Conservation (phyloP, 2,797 vertebrate species). For the Pteropus rufus region DNA sequence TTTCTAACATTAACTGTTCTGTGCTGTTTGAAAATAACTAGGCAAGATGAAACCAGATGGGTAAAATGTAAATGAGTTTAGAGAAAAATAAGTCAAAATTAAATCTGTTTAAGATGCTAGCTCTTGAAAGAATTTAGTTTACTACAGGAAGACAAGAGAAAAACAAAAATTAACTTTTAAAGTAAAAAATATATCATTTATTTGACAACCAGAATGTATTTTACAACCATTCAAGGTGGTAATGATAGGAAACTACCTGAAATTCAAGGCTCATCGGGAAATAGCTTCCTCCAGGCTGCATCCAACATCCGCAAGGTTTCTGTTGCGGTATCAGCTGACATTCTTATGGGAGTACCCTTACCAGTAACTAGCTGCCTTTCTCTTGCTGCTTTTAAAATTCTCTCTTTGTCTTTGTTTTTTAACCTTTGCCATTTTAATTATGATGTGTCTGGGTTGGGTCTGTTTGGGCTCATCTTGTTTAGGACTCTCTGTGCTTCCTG, state of each 20-base stretch:
- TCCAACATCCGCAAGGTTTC: not conserved
- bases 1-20: not conserved
- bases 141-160: not conserved
- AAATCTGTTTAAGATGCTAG: not conserved
- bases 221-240: not conserved
- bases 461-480: no score
- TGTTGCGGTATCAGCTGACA: no score
- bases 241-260: not conserved
- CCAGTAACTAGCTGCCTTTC: no score
- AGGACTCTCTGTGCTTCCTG: no score
- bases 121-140: not conserved
- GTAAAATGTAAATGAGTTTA: constrained; percentile 21
- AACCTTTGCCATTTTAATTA: no score
- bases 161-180: constrained; percentile 12
- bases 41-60: not conserved
- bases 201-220: not conserved
- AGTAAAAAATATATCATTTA: not conserved
- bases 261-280: not conserved
- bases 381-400: no score
- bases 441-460: no score
- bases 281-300: not conserved
- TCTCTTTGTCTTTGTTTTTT: no score
- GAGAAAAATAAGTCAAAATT: not conserved
- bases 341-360: no score
- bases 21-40: not conserved